Conservation (phyloP, 2,888 invertebrate genomes). For the Molorchus minor region DNA sequence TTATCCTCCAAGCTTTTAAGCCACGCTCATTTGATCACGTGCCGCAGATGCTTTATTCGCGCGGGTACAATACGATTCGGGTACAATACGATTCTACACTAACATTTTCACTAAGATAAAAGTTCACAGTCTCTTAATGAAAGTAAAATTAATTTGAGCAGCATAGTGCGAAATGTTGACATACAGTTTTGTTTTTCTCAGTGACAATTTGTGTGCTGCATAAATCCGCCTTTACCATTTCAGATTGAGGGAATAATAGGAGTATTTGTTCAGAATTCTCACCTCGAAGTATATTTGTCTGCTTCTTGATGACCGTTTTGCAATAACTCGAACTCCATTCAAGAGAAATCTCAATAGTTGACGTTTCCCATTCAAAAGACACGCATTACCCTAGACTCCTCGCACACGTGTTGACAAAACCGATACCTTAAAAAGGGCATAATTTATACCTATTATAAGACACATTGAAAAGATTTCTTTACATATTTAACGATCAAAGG, state of each 20-base stretch:
- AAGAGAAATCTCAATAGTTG: slow-evolving; percentile 30
- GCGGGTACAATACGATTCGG: no score
- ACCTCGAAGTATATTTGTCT: slow-evolving; percentile 38
- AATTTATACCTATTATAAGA: slow-evolving; percentile 58
- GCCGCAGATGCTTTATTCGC: no score
- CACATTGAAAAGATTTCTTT: slow-evolving; percentile 47
- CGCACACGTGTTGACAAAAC: slow-evolving; percentile 61
- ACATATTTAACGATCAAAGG: slow-evolving; percentile 41
- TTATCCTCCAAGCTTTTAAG: no score
- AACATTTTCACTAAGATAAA: no score
- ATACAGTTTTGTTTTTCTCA: no score
- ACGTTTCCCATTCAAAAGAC: slow-evolving; percentile 37
- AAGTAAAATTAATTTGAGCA: no score
- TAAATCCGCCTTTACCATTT: no score
- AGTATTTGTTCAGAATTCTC: slow-evolving; percentile 33
- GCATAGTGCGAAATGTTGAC: no score
- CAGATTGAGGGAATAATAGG: slow-evolving; percentile 29
- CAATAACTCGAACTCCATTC: slow-evolving; percentile 38
- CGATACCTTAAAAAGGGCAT: slow-evolving; percentile 55
- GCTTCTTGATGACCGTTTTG: slow-evolving; percentile 35
- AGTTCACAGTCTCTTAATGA: no score
- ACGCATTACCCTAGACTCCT: slow-evolving; percentile 25
- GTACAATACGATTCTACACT: no score
- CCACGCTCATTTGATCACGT: no score
- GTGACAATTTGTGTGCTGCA: no score